These are phyloP conservation scores for Macaca fascicularis DNA, from an alignment of 2,113 vertebrate genomes.

Conservation along the genomic window T2T-MFA8v1.1 NC_088375.1:8351501-8352000, in stretches of 20 bases:
- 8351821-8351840: background rate
- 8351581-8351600: slow-evolving; percentile 78
- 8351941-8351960: background rate
- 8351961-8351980: background rate
- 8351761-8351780: slow-evolving; percentile 28
- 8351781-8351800: slow-evolving; percentile 30
- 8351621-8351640: slow-evolving; percentile 27
- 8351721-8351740: slow-evolving; percentile 25
- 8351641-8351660: slow-evolving; percentile 44
- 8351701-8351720: background rate
- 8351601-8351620: slow-evolving; percentile 82
- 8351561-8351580: slow-evolving; percentile 75
- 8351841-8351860: background rate
- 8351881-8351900: background rate
- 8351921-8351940: background rate
- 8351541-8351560: slow-evolving; percentile 77
- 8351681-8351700: slow-evolving; percentile 38
- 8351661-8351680: slow-evolving; percentile 17
- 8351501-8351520: slow-evolving; percentile 91
- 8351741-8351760: slow-evolving; percentile 36
- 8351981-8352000: background rate
- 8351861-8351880: background rate
- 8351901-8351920: background rate
- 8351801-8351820: background rate
- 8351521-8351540: slow-evolving; percentile 69